Evolutionary conservation across 2,888 invertebrate species (phyloP).

Genomic region (Cordilura impudica): DNA sequence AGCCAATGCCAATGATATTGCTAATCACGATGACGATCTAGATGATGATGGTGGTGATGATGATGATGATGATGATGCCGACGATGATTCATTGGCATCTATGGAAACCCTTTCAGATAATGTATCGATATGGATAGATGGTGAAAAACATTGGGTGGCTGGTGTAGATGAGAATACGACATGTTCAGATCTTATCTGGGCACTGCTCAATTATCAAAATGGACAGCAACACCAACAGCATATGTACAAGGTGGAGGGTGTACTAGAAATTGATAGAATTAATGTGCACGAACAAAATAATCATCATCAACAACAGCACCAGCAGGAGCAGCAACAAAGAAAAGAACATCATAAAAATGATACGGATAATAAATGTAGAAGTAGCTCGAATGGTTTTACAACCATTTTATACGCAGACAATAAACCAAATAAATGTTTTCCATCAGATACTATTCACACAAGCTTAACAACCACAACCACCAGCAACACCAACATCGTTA

Average conservation of each 20-base stretch:
- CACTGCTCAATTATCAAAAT: conserved; percentile 81
- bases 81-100: conserved; percentile 69
- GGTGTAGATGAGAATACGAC: conserved; percentile 87
- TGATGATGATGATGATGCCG: conserved; percentile 59
- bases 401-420: conserved; percentile 16
- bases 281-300: conserved; percentile 30
- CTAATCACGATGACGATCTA: conserved; percentile 17
- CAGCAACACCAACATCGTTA: conserved; percentile 23
- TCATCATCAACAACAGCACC: conserved; percentile 30
- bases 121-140: conserved; percentile 86
- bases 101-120: conserved; percentile 79
- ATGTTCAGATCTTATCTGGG: conserved; percentile 87
- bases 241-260: background rate
- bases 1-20: conserved; percentile 24
- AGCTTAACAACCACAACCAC: conserved; percentile 18
- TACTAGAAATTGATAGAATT: conserved; percentile 21
- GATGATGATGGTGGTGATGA: conserved; percentile 34
- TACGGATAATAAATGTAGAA: conserved; percentile 17
- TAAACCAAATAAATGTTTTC: conserved; percentile 32
- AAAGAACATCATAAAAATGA: conserved; percentile 68
- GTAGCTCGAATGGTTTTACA: conserved; percentile 3
- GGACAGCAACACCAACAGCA: conserved; percentile 43
- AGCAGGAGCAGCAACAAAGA: conserved; percentile 51
- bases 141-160: conserved; percentile 88
- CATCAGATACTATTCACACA: background rate